Conservation (phyloP, 2,888 invertebrate genomes). For the Dryadula phaetusa region DNA sequence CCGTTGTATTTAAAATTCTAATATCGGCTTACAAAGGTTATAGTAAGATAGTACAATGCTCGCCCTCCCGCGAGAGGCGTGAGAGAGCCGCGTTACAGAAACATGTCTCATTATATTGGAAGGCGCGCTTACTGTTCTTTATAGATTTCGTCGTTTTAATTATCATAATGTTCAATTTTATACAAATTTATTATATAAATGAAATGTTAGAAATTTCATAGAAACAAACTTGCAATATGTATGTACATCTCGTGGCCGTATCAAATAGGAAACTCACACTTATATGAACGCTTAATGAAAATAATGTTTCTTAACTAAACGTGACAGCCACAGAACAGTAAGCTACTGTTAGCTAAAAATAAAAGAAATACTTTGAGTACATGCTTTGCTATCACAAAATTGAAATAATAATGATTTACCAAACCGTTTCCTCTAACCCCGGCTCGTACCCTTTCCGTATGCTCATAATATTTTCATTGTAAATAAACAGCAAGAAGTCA, state of each 20-base stretch:
- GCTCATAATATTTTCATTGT: conserved; percentile 4
- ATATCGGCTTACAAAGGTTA: not conserved
- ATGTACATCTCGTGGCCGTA: too few species aligned
- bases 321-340: not conserved
- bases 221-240: not conserved
- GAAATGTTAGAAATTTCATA: not conserved
- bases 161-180: not conserved
- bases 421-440: not conserved
- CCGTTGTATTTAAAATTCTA: conserved; percentile 1
- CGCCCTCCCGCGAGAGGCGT: too few species aligned
- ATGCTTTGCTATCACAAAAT: not conserved
- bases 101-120: not conserved
- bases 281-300: too few species aligned
- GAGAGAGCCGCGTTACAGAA: too few species aligned
- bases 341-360: too few species aligned
- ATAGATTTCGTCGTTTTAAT: not conserved
- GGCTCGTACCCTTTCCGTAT: conserved; percentile 1
- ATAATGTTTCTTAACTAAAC: not conserved
- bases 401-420: not conserved
- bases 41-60: too few species aligned
- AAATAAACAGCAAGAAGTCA: conserved; percentile 4
- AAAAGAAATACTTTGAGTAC: not conserved
- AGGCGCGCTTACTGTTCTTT: not conserved
- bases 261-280: too few species aligned
- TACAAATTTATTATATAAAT: not conserved